Percentiles rank a stretch among this genome's conserved stretches.
phyloP scores from a whole-genome alignment of 1,140 invertebrate genomes.

The Plectus sambesii region DNA sequence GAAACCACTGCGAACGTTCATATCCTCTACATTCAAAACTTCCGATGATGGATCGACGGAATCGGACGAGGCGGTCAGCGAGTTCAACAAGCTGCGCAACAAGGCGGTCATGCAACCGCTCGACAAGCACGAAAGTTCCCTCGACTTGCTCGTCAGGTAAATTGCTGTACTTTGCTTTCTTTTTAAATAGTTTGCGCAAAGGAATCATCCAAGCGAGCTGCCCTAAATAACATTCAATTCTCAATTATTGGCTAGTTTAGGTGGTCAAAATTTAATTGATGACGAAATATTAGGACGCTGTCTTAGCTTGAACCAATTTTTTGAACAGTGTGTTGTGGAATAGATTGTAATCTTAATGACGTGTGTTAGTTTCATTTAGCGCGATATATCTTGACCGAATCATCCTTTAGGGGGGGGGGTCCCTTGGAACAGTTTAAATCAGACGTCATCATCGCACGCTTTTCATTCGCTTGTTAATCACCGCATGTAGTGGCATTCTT shows the following conservation, averaged over 20 bases:
- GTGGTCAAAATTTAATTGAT: conserved; percentile 27
- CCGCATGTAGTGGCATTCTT: background rate
- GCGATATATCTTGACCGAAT: conserved; percentile 6
- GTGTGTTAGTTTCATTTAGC: conserved; percentile 14
- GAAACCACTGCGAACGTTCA: conserved; percentile 81
- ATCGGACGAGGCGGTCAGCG: conserved; percentile 57
- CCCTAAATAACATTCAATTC: background rate
- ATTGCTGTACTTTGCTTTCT: conserved; percentile 26
- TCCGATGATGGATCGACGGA: conserved; percentile 54
- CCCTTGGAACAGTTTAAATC: background rate
- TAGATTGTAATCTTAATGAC: conserved; percentile 1
- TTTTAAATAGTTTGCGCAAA: too few relatives aligned
- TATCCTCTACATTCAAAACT: conserved; percentile 70
- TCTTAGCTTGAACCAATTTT: conserved; percentile 12
- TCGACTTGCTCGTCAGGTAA: conserved; percentile 84
- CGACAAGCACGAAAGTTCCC: conserved; percentile 80
- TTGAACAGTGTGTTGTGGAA: conserved; percentile 11
- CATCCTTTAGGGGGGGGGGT: conserved; percentile 6
- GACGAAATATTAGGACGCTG: background rate
- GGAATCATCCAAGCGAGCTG: too few relatives aligned
- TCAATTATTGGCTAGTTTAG: conserved; percentile 20
- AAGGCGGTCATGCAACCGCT: conserved; percentile 79
- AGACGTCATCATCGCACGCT: background rate
- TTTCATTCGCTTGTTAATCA: background rate
- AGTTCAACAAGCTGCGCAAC: conserved; percentile 74